Evolutionary conservation across 92 coral and sea anemone genomes (phyloP), one percentile per base, ranked within the genome.

Genomic region (Galaxea fascicularis): DNA sequence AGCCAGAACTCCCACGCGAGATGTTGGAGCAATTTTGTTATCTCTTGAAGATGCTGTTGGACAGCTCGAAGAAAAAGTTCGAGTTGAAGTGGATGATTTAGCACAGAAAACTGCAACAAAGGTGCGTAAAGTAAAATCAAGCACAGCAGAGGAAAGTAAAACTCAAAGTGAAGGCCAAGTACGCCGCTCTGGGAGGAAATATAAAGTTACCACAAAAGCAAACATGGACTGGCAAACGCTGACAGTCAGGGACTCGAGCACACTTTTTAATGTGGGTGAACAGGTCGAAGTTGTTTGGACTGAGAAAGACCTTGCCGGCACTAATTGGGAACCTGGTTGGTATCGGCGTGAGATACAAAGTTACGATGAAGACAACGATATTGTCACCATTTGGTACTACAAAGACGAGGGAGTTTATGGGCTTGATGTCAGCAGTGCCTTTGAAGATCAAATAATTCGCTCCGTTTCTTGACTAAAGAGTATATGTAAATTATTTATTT

Each of bases 251-350:
- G 44, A 54, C 30, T 3, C 28, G 3, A 70, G 58, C 57, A 58
- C 57, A 26, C 53, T 65, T 8, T 57, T 41, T 14, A 58, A 25
- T 67, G 92, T 52, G 20, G 82, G 89, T 18, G 56, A 78, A 54
- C 25, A 70, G 67, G 80, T 82, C 25, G 83, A 89, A 29, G 89
- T 78, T 13, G 44, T 78, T 17, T 84, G 89, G 89, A 85, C 86
- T 46, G 77, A 78, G 62, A 68, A 89, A 46, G 90, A 89, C 26
- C 73, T 89, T 21, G 25, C 45, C 51, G 83, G 89, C 30, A 79
- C 84, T 26, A 65, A 69, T 39, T 54, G 86, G 93, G 46, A 89
- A 54, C 89, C 89, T 4, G 89, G 63, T n/a, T 49, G 76, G 79
- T 73, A 28, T 29, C 46, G 78, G 10, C 77, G 89, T n/a, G 92